A percentile compares a stretch with the other conserved stretches of the same genome.
phyloP scores from a whole-genome alignment of 2,888 invertebrate genomes.

The Campaea margaritaria region DNA sequence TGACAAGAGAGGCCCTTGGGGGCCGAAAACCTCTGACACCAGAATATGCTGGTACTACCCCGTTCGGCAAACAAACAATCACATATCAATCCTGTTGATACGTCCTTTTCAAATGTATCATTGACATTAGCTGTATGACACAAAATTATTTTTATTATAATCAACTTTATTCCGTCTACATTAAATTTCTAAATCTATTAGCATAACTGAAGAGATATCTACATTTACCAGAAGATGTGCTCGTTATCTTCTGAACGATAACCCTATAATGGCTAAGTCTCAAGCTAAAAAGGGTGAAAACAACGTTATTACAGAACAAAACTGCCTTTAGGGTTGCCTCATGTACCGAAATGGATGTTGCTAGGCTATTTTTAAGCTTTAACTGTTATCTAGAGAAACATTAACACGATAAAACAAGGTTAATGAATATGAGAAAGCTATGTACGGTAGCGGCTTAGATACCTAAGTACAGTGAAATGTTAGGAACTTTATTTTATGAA shows the following conservation, averaged over 20 bases:
- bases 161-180: too few relatives aligned
- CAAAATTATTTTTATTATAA: too few relatives aligned
- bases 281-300: conserved; percentile 23
- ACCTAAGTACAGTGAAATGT: too few relatives aligned
- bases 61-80: too few relatives aligned
- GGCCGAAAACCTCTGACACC: too few relatives aligned
- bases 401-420: conserved; percentile 14
- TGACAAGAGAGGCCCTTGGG: too few relatives aligned
- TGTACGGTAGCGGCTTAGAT: too few relatives aligned
- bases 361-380: conserved; percentile 14
- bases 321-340: conserved; percentile 12
- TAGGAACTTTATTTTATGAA: too few relatives aligned
- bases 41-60: too few relatives aligned
- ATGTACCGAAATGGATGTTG: conserved; percentile 4
- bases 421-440: conserved; percentile 4
- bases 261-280: conserved; percentile 9
- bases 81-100: too few relatives aligned
- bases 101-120: too few relatives aligned
- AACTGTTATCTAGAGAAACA: conserved; percentile 19
- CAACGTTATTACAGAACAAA: conserved; percentile 13
- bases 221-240: conserved; percentile 2
- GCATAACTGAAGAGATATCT: background rate
- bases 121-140: too few relatives aligned
- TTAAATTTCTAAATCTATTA: background rate
- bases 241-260: conserved; percentile 17